These are phyloP conservation scores for Parelbella ahira DNA, from an alignment of 2,888 invertebrate species.

Conservation along the genomic window DNA sequence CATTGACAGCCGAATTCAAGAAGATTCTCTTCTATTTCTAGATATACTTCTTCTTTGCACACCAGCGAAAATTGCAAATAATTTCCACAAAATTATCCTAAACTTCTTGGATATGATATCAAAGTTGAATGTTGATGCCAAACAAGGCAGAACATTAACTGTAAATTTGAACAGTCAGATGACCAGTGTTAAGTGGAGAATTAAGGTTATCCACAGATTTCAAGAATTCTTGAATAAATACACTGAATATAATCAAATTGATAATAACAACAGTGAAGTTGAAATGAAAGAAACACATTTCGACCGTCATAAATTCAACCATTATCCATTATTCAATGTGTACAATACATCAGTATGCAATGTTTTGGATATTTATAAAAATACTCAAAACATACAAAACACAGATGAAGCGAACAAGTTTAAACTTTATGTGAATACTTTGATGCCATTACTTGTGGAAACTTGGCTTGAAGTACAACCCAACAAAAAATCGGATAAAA, in stretches of 20 bases:
- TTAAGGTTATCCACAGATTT: constrained; percentile 86
- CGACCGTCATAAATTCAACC: constrained; percentile 45
- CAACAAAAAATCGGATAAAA: constrained; percentile 51
- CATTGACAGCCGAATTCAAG: constrained; percentile 88
- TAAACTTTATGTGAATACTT: constrained; percentile 82
- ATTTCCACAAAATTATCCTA: constrained; percentile 86
- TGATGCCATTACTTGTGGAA: constrained; percentile 89
- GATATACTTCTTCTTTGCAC: constrained; percentile 87
- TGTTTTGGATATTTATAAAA: constrained; percentile 45
- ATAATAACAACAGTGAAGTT: constrained; percentile 30
- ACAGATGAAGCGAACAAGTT: constrained; percentile 75
- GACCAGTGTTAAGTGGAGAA: constrained; percentile 89
- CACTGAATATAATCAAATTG: constrained; percentile 48
- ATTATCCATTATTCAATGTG: constrained; percentile 57
- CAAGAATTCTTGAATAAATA: constrained; percentile 71
- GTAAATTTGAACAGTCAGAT: constrained; percentile 86
- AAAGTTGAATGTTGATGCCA: constrained; percentile 82
- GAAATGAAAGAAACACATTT: constrained; percentile 40
- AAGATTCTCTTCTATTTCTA: constrained; percentile 89
- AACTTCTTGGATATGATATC: constrained; percentile 94
- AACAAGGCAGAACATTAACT: constrained; percentile 84
- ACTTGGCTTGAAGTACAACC: constrained; percentile 91
- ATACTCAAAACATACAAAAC: constrained; percentile 44
- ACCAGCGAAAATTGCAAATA: constrained; percentile 83
- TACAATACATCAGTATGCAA: constrained; percentile 19